Percentiles rank a stretch among this genome's conserved stretches.
phyloP scores from a whole-genome alignment of 2,113 vertebrate species.

The Larimichthys polyactis region DNA sequence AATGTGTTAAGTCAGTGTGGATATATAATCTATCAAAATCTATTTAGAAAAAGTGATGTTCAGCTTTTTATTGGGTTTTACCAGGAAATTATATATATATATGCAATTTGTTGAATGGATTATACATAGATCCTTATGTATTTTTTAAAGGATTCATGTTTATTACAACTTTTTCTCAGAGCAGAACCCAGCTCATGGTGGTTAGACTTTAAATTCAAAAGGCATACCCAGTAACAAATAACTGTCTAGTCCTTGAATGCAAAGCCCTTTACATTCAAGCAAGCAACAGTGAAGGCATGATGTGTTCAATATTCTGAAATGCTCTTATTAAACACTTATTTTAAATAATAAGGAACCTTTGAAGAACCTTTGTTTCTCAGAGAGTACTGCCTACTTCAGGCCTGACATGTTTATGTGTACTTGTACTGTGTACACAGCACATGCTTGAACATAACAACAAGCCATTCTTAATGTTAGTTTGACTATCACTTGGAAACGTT shows the following conservation, averaged over 20 bases:
- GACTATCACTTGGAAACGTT: conserved; percentile 3
- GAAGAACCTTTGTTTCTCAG: neutral
- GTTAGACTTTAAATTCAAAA: too few species aligned
- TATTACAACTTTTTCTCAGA: too few species aligned
- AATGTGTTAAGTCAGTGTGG: neutral
- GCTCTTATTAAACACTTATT: too few species aligned
- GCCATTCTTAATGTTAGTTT: conserved; percentile 15
- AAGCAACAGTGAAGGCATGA: too few species aligned
- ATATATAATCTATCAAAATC: neutral
- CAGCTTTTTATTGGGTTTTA: neutral
- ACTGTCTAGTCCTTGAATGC: too few species aligned
- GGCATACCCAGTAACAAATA: too few species aligned
- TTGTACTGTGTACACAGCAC: neutral
- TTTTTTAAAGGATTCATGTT: too few species aligned
- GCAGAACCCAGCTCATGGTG: too few species aligned
- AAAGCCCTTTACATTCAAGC: too few species aligned
- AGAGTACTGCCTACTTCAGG: neutral
- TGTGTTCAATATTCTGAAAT: too few species aligned
- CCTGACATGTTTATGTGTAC: neutral
- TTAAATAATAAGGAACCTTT: neutral
- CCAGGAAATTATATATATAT: neutral
- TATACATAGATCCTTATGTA: too few species aligned
- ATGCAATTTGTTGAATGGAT: too few species aligned
- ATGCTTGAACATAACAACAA: neutral
- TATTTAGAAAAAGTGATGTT: neutral